A percentile compares a stretch with the other conserved stretches of the same genome.
These are phyloP conservation scores for Campaea margaritaria DNA, from an alignment of 2,888 invertebrate genomes.

Conservation along the genomic window DNA sequence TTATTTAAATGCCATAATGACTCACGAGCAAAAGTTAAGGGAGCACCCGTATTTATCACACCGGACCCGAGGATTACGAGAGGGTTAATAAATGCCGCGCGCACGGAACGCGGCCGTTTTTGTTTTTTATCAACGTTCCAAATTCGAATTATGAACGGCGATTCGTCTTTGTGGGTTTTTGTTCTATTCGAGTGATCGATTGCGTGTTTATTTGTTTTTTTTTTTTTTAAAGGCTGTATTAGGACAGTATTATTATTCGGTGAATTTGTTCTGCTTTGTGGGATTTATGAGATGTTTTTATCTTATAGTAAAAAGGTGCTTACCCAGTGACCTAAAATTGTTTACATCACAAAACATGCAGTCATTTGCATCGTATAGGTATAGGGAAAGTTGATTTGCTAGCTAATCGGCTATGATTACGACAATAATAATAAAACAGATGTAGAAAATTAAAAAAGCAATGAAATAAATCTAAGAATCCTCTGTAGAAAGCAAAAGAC, in stretches of 20 bases:
- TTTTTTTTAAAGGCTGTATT: conserved; percentile 39
- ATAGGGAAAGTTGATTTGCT: too few species aligned
- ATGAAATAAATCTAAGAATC: neutral
- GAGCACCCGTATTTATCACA: conserved; percentile 77
- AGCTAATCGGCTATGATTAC: too few species aligned
- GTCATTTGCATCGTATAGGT: too few species aligned
- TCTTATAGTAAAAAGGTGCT: too few species aligned
- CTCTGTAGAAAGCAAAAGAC: conserved; percentile 20
- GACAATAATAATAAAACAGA: too few species aligned
- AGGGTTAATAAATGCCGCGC: conserved; percentile 79
- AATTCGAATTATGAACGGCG: conserved; percentile 75
- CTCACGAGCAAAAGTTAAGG: conserved; percentile 74
- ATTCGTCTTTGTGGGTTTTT: conserved; percentile 64
- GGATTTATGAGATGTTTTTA: too few species aligned
- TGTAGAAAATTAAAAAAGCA: neutral
- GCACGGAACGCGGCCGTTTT: conserved; percentile 65
- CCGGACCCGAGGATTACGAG: conserved; percentile 70
- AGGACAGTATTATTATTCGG: conserved; percentile 36
- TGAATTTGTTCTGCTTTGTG: conserved; percentile 3
- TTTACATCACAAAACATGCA: too few species aligned
- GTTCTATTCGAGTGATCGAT: conserved; percentile 55
- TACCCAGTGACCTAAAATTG: too few species aligned
- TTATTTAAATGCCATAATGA: conserved; percentile 86
- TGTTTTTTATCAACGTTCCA: conserved; percentile 74
- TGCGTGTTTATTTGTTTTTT: conserved; percentile 39